Evolutionary conservation across 2,888 invertebrate species (phyloP), one percentile per base, ranked within the genome.

Genomic region (Conops quadrifasciatus): DNA sequence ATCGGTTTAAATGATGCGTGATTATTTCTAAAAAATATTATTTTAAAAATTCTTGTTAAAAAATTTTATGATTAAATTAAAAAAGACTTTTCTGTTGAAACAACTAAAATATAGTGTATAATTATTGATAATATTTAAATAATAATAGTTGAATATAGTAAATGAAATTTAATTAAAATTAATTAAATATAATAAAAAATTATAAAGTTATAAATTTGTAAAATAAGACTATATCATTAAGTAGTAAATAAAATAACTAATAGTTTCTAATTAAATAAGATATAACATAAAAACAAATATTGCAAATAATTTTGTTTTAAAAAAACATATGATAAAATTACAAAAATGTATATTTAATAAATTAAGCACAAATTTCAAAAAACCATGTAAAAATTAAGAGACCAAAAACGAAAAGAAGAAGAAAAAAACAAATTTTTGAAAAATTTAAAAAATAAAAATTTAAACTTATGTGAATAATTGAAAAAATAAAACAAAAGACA

Each of bases 101-200:
- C 9, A 36, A 9, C 9, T 43, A 62, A n/a, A 9, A 67, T 15
- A 26, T 45, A 70, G 66, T 65, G 70, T 69, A 67, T 66, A 72
- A 19, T 63, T 51, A 49, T 58, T 30, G 47, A 36, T 13, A 60
- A 62, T 72, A 16, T 43, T 51, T 51, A 67, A 49, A 71, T 56
- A 68, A 65, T 51, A 72, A 70, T 73, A 72, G 21, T 72, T 72
- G 66, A 67, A 70, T 72, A 67, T 63, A 72, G 64, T 72, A 70
- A 73, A 21, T 71, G 67, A 62, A 53, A 73, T 70, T 64, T 72
- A 15, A 19, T 63, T 56, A 36, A 43, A 13, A 36, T 63, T 15
- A 69, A 63, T 19, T 21, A 26, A 11, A 65, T 45, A 2, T 43
- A 47, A 49, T 36, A 26, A 67, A 67, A 62, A 65, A 53, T 11